phyloP scores from a whole-genome alignment of 2,888 invertebrate species.

The Agrotis ipsilon region DNA sequence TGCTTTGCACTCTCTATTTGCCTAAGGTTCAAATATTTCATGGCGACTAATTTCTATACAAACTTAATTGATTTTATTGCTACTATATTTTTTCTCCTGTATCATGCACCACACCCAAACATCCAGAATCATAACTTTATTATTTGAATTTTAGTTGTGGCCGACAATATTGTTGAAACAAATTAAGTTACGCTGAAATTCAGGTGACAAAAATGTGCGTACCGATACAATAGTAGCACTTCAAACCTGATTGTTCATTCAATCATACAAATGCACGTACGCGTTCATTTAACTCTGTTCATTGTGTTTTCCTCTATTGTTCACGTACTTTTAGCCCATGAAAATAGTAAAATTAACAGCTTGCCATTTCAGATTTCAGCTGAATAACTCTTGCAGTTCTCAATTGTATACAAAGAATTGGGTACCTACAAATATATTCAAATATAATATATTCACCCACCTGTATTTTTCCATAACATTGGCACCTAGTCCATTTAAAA shows the following conservation, averaged over 20 bases:
- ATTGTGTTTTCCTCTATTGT: constrained; percentile 54
- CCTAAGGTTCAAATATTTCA: background rate
- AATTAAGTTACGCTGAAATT: constrained; percentile 14
- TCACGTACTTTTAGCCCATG: constrained; percentile 40
- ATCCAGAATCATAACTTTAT: too few relatives aligned
- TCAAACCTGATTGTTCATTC: constrained; percentile 60
- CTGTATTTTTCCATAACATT: constrained; percentile 12
- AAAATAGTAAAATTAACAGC: constrained; percentile 22
- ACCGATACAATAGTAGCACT: constrained; percentile 41
- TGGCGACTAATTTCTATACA: background rate
- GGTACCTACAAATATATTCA: background rate
- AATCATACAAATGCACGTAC: constrained; percentile 61
- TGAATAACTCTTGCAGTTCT: background rate
- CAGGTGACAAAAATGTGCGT: constrained; percentile 54
- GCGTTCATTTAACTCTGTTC: constrained; percentile 63
- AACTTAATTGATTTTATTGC: background rate
- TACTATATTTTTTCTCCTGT: too few relatives aligned
- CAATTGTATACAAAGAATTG: constrained; percentile 6
- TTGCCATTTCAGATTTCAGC: background rate
- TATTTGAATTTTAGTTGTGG: background rate
- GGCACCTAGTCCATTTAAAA: constrained; percentile 11
- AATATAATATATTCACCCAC: constrained; percentile 20
- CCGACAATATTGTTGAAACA: constrained; percentile 1
- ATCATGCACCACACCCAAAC: too few relatives aligned
- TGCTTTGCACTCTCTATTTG: background rate